phyloP scores from a whole-genome alignment of 2,797 vertebrate genomes.

The Prionace glauca region DNA sequence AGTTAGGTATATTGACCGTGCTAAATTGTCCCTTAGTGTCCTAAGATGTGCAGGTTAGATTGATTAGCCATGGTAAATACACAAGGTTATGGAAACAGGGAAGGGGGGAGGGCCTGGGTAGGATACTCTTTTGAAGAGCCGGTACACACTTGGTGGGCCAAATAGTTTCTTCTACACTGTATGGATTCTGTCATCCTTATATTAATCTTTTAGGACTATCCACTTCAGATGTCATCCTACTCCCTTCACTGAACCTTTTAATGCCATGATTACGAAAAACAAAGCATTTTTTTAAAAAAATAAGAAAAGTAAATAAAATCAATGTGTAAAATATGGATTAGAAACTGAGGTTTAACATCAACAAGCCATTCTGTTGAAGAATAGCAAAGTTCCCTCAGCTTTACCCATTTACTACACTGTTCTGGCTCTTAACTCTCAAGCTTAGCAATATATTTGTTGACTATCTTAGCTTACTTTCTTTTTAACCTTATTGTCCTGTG shows the following conservation, averaged over 20 bases:
- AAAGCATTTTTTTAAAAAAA: background rate
- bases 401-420: background rate
- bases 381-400: background rate
- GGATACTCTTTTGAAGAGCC: too few relatives aligned
- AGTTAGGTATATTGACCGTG: too few relatives aligned
- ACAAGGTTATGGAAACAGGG: too few relatives aligned
- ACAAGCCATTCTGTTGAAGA: background rate
- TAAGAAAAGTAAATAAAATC: background rate
- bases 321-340: background rate
- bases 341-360: background rate
- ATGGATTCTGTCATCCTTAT: too few relatives aligned
- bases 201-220: background rate
- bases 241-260: background rate
- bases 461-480: background rate
- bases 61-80: too few relatives aligned
- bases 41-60: too few relatives aligned
- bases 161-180: too few relatives aligned
- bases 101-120: too few relatives aligned
- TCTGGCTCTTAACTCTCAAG: background rate
- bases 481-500: background rate
- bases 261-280: background rate
- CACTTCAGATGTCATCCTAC: background rate
- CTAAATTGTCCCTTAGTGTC: too few relatives aligned
- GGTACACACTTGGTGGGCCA: too few relatives aligned
- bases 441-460: background rate